Conservation (phyloP, 2,113 vertebrate species). For the Periophthalmus modestus region DNA sequence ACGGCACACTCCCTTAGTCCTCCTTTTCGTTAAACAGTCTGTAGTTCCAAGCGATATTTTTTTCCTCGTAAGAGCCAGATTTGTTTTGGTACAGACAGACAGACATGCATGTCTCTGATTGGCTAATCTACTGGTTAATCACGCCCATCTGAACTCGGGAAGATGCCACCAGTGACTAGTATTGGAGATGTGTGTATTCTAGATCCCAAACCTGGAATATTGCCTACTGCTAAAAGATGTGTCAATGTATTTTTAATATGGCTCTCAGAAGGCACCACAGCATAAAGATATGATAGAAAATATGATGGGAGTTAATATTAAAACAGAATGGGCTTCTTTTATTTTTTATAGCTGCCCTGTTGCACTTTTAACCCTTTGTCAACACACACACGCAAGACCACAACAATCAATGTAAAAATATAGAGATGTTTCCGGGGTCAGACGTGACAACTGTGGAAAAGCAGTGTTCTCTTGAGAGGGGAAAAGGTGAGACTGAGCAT, state of each 20-base stretch:
- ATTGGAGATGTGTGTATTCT: no score
- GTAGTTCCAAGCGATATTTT: no score
- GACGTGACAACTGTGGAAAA: conserved; percentile 35
- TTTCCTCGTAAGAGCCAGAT: no score
- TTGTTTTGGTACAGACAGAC: no score
- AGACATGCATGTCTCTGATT: no score
- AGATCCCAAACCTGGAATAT: no score
- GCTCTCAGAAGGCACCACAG: conserved; percentile 20
- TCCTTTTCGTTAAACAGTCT: no score
- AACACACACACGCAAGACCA: conserved; percentile 6
- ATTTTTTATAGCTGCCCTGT: conserved; percentile 16
- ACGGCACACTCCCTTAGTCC: no score
- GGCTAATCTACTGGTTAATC: no score
- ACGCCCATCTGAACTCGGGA: no score
- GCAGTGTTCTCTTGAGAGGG: conserved; percentile 45
- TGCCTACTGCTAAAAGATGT: conserved; percentile 17
- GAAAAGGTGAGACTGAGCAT: conserved; percentile 58
- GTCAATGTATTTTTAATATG: conserved; percentile 27
- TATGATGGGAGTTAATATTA: conserved; percentile 14
- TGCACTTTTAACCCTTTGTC: conserved; percentile 10
- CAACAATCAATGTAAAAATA: conserved; percentile 18
- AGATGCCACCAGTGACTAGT: no score
- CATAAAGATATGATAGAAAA: conserved; percentile 4
- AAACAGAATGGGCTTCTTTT: background rate
- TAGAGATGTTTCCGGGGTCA: conserved; percentile 45